These are phyloP conservation scores for Drosophila oshimai DNA, from an alignment of 1,140 invertebrate genomes.

Conservation along the genomic window DNA sequence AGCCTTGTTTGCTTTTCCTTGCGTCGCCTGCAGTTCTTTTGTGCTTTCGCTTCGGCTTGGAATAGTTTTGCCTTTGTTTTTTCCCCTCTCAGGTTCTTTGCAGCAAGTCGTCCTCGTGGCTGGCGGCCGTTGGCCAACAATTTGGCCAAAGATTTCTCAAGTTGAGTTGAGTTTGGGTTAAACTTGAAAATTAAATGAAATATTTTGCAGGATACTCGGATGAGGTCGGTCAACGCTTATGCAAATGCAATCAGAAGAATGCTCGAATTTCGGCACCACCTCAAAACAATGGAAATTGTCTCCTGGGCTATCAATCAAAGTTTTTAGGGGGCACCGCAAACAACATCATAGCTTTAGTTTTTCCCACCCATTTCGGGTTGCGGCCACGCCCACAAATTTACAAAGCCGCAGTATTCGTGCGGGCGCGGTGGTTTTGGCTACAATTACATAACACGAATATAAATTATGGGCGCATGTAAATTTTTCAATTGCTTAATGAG, in stretches of 20 bases:
- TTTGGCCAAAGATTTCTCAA: slow-evolving; percentile 68
- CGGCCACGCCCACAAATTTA: slow-evolving; percentile 8
- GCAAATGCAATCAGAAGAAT: slow-evolving; percentile 48
- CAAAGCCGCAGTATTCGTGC: slow-evolving; percentile 32
- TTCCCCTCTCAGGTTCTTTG: background rate
- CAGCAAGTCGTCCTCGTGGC: slow-evolving; percentile 2
- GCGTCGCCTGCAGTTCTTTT: slow-evolving; percentile 42
- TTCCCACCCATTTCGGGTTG: slow-evolving; percentile 10
- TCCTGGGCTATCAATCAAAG: slow-evolving; percentile 37
- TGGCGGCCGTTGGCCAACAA: slow-evolving; percentile 53
- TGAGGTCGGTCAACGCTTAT: slow-evolving; percentile 26
- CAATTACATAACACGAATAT: slow-evolving; percentile 45
- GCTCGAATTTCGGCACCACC: slow-evolving; percentile 14
- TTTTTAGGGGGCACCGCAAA: slow-evolving; percentile 2
- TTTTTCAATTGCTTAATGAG: slow-evolving; percentile 82
- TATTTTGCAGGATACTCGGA: slow-evolving; percentile 31
- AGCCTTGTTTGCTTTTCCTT: slow-evolving; percentile 45
- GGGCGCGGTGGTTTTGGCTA: slow-evolving; percentile 7
- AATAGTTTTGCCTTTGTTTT: slow-evolving; percentile 60
- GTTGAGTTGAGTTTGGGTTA: slow-evolving; percentile 62
- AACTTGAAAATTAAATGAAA: slow-evolving; percentile 76
- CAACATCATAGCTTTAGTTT: slow-evolving; percentile 24
- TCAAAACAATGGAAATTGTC: slow-evolving; percentile 20
- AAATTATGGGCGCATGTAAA: slow-evolving; percentile 72
- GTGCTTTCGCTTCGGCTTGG: slow-evolving; percentile 30